A percentile compares a stretch with the other conserved stretches of the same genome.
Conservation (phyloP, 2,888 invertebrate genomes). For the Lissocephala sabroskyi region DNA sequence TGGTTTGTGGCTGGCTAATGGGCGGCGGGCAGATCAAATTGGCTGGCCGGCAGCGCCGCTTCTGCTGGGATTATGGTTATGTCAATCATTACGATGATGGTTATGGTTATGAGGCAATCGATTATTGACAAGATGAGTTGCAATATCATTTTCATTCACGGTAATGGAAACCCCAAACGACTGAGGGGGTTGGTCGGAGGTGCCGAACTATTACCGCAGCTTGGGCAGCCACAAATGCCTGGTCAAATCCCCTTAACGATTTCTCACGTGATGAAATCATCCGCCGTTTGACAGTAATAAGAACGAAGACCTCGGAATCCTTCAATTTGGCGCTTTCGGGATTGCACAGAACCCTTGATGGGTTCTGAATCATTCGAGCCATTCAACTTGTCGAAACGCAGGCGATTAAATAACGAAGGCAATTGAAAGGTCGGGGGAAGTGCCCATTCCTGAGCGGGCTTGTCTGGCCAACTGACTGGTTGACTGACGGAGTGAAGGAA, state of each 20-base stretch:
- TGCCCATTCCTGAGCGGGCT: conserved; percentile 17
- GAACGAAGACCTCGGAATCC: too few relatives aligned
- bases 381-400: conserved; percentile 43
- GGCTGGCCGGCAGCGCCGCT: not conserved
- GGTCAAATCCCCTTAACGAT: conserved; percentile 24
- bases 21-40: too few relatives aligned
- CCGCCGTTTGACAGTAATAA: conserved; percentile 1
- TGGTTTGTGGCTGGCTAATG: conserved; percentile 1
- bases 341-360: conserved; percentile 30
- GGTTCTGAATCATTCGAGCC: conserved; percentile 45
- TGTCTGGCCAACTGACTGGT: conserved; percentile 8
- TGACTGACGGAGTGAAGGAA: conserved; percentile 48
- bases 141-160: conserved; percentile 38
- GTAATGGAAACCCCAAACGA: conserved; percentile 27
- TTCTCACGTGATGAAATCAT: conserved; percentile 46
- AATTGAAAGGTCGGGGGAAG: conserved; percentile 26
- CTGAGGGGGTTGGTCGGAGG: conserved; percentile 5
- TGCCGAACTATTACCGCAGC: conserved; percentile 23
- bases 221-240: conserved; percentile 11
- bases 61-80: conserved; percentile 46
- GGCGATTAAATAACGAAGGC: conserved; percentile 35
- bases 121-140: conserved; percentile 48
- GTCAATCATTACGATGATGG: conserved; percentile 54
- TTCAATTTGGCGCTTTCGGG: too few relatives aligned
- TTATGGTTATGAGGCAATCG: conserved; percentile 47